Conservation (phyloP, 1,140 invertebrate species). For the Anoplophora glabripennis region DNA sequence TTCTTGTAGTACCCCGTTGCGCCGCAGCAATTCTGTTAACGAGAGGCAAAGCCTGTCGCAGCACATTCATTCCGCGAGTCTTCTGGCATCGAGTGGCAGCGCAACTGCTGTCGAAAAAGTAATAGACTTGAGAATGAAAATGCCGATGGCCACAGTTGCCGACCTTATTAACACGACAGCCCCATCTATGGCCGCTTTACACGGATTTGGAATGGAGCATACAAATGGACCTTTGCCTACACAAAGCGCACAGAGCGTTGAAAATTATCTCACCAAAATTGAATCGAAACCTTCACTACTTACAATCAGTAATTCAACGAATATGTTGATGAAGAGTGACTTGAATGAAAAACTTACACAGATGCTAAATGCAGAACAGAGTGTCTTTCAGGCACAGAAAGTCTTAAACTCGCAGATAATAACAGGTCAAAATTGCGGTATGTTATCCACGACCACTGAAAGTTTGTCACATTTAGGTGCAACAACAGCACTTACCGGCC, state of each 20-base stretch:
- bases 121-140: conserved; percentile 47
- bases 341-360: conserved; percentile 10
- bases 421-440: neutral
- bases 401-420: neutral
- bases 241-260: conserved; percentile 57
- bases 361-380: conserved; percentile 7
- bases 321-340: conserved; percentile 14
- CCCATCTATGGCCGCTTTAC: conserved; percentile 53
- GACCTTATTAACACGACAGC: conserved; percentile 48
- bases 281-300: conserved; percentile 33
- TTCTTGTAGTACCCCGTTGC: conserved; percentile 21
- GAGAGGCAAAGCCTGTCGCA: conserved; percentile 18
- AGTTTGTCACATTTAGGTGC: neutral
- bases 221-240: conserved; percentile 50
- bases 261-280: conserved; percentile 58
- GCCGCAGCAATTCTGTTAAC: conserved; percentile 13
- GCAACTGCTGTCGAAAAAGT: conserved; percentile 34
- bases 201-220: conserved; percentile 47
- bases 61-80: neutral
- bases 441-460: neutral
- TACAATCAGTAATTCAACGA: conserved; percentile 8
- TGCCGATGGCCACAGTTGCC: conserved; percentile 45
- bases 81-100: neutral
- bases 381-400: conserved; percentile 9
- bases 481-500: conserved; percentile 6